Evolutionary conservation across 2,113 vertebrate genomes (phyloP).

Genomic region (Sebastes schlegelii): DNA sequence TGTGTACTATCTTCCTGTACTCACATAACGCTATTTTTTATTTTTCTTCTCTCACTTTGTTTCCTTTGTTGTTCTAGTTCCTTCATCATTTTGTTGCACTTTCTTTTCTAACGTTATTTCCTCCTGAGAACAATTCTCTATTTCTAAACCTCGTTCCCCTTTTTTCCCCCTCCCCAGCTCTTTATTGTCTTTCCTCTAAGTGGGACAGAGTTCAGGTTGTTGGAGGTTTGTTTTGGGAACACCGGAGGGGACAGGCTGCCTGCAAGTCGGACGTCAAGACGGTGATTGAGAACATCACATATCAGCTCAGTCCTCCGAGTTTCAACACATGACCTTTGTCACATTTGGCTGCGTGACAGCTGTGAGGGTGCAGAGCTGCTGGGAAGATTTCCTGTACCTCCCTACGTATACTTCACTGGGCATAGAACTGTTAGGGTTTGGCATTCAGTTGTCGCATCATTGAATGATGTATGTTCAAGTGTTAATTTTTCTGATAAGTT

Average conservation of each 20-base stretch:
- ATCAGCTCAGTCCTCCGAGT: slow-evolving; percentile 31
- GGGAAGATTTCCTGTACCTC: background rate
- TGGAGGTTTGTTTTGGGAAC: slow-evolving; percentile 63
- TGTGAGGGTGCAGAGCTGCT: background rate
- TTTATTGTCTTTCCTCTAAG: slow-evolving; percentile 21
- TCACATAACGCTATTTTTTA: background rate
- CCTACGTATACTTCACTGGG: background rate
- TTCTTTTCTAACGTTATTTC: background rate
- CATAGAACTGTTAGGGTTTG: background rate
- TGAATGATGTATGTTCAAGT: too few relatives aligned
- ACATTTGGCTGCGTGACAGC: slow-evolving; percentile 30
- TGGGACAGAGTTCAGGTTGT: slow-evolving; percentile 52
- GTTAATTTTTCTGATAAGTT: too few relatives aligned
- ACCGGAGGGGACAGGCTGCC: slow-evolving; percentile 42
- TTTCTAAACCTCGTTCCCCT: background rate
- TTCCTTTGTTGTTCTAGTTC: background rate
- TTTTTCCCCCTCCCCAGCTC: background rate
- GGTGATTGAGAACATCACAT: slow-evolving; percentile 42
- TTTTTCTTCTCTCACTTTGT: background rate
- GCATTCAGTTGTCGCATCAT: background rate
- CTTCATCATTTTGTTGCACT: background rate
- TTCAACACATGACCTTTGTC: slow-evolving; percentile 40
- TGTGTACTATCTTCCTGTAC: background rate
- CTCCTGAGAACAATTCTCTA: background rate
- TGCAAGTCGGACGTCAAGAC: background rate